Percentiles rank a stretch among this genome's conserved stretches.
These are phyloP conservation scores for Hylia prasina DNA, from an alignment of 2,113 vertebrate species.

Conservation along the genomic window DNA sequence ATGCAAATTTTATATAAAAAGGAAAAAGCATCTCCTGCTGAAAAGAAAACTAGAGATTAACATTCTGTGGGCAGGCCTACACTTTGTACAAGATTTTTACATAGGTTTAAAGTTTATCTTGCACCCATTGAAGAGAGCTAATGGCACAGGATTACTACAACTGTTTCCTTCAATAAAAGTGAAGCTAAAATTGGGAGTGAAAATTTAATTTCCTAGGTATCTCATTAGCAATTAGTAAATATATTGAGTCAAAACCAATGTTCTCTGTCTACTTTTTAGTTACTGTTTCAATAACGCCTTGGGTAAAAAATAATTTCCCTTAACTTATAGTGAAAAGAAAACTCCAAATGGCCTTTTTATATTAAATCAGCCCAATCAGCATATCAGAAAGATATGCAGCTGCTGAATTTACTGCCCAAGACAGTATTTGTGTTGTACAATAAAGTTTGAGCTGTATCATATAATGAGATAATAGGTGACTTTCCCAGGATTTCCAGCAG, in stretches of 20 bases:
- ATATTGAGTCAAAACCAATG: not conserved
- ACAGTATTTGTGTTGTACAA: not conserved
- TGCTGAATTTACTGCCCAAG: not conserved
- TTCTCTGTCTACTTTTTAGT: not conserved
- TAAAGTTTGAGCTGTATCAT: not conserved
- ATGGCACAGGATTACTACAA: not conserved
- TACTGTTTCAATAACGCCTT: not conserved
- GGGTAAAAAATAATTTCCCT: not conserved
- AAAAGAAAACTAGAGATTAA: constrained; percentile 68
- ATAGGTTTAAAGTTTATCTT: constrained; percentile 25
- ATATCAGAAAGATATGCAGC: not conserved
- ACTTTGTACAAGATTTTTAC: constrained; percentile 53
- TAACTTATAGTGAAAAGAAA: not conserved
- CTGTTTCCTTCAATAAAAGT: not conserved
- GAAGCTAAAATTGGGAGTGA: not conserved
- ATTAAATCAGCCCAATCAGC: not conserved
- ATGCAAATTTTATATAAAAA: constrained; percentile 72
- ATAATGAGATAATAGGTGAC: constrained; percentile 53
- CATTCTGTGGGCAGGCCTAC: constrained; percentile 47
- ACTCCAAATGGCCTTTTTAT: not conserved
- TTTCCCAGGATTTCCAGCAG: constrained; percentile 69
- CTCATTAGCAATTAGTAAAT: not conserved
- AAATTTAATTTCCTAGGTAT: not conserved
- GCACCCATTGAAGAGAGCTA: not conserved
- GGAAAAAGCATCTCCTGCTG: constrained; percentile 53